Evolutionary conservation across 2,113 vertebrate species (phyloP), one percentile per base, ranked within the genome.

Genomic region (Poecilia latipinna): DNA sequence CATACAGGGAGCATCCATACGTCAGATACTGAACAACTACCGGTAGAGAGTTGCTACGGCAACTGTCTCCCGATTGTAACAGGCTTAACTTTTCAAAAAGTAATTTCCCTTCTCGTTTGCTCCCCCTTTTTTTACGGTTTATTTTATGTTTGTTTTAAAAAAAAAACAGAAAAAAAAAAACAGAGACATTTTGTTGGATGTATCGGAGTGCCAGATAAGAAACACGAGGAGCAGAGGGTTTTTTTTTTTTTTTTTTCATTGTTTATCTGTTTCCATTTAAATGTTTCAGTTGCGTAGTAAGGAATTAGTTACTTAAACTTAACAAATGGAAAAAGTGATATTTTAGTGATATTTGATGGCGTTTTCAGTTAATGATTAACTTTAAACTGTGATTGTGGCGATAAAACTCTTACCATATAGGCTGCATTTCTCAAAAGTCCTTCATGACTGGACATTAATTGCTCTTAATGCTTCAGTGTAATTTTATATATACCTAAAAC

Each of bases 1-100:
- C 95, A 5, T 98, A 97, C 90, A 93, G 97, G 86, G 96, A 98
- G 33, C 97, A 99, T 86, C 97, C 97, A 22, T 99, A 99, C 42
- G 94, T 96, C 89, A 95, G 96, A 94, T 98, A 97, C 95, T 99
- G 93, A 96, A 93, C 93, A 93, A 86, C 86, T 76, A 82, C 94
- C 91, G 90, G 91, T 92, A 90, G 92, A 84, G 84, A 95, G 96
- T 95, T 97, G 96, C 90, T 79, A 88, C 94, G 94, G 95, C 96
- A 95, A 95, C 96, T 96, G 94, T 95, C 95, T 96, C 92, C 95
- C 95, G 92, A 77, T 96, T 96, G 96, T 96, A 96, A 96, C 96
- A 89, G 95, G 93, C 96, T 96, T 96, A 96, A 93, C 93, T 95
- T 92, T 96, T 95, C 93, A 96, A 96, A 57, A 98, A 97, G 96